phyloP scores from a whole-genome alignment of 2,888 invertebrate genomes.

The Pyrochroa serraticornis region DNA sequence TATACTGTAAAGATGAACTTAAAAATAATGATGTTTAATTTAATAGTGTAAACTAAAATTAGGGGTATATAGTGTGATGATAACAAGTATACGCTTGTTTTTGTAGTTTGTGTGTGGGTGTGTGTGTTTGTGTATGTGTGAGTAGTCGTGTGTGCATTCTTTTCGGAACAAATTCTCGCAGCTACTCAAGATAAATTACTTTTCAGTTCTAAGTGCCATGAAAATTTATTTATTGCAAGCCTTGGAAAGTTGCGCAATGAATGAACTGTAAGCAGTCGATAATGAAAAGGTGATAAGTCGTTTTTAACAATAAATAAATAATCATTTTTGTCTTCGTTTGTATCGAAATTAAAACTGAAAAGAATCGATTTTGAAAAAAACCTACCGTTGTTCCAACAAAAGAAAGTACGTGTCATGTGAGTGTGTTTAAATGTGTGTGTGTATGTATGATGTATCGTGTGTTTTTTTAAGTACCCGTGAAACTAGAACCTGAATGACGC shows the following conservation, averaged over 20 bases:
- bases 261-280: constrained; percentile 17
- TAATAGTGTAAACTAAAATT: constrained; percentile 38
- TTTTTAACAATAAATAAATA: constrained; percentile 28
- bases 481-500: constrained; percentile 60
- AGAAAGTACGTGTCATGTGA: constrained; percentile 36
- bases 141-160: constrained; percentile 13
- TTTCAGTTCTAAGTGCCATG: constrained; percentile 11
- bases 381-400: constrained; percentile 17
- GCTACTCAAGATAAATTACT: neutral
- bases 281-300: constrained; percentile 8
- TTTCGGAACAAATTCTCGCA: constrained; percentile 23
- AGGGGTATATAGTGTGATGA: constrained; percentile 42
- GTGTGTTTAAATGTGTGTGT: constrained; percentile 38
- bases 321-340: constrained; percentile 1
- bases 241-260: neutral
- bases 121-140: constrained; percentile 35
- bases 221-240: constrained; percentile 15
- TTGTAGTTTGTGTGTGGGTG: constrained; percentile 35
- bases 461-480: constrained; percentile 60
- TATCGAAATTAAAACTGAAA: neutral
- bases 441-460: constrained; percentile 44
- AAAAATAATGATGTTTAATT: constrained; percentile 41
- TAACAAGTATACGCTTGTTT: constrained; percentile 44
- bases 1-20: constrained; percentile 39
- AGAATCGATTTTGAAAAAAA: constrained; percentile 11